Base-by-base conservation (phyloP, 2,888 invertebrate species). In the Andrena fulva region DNA sequence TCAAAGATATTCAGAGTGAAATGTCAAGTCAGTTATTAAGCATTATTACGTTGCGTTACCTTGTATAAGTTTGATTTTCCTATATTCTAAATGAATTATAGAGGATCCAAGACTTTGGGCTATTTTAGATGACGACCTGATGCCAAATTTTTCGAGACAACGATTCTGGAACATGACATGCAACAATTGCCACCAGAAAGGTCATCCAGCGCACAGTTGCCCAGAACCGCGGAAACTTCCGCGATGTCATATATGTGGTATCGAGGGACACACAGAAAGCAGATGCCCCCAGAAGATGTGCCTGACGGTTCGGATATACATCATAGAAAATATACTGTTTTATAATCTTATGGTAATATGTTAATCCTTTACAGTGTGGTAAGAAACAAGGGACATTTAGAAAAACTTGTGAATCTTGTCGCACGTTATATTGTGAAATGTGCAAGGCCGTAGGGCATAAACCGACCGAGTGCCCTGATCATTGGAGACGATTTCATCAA, bases 401-500 rank as follows among this genome's bases (percentile, higher is more conserved):
- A 70, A 89, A 90, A 82, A 95, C 95, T 85, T 97, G 97, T 89
- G 94, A 94, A 67, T 89, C 93, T 82, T 96, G 95, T 94, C 91
- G 91, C 66, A 90, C 91, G 50, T 80, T 94, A 2, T 91, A 92
- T 6, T 97, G 97, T 90, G 94, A 92, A 8, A 95, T 96, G 90
- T 97, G 97, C 91, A 95, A 95, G 70, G 95, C 96, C 87, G 89
- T 90, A 33, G 97, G 97, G 0, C 97, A 97, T 91, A 94, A 94
- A 10, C 89, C 94, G 64, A 94, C 94, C 29, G 94, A 94, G 91
- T 97, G 97, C 89, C 97, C 97, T 0, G 97, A 97, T 93, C 94
- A 96, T 59, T 97, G 97, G 97, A 95, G 97, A 68, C 95, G 97
- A 76, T 97, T 97, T 93, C 96, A 97, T 92, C 95, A 96, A 85